Evolutionary conservation across 2,888 invertebrate genomes (phyloP).

Genomic region (Coenonympha arcania): DNA sequence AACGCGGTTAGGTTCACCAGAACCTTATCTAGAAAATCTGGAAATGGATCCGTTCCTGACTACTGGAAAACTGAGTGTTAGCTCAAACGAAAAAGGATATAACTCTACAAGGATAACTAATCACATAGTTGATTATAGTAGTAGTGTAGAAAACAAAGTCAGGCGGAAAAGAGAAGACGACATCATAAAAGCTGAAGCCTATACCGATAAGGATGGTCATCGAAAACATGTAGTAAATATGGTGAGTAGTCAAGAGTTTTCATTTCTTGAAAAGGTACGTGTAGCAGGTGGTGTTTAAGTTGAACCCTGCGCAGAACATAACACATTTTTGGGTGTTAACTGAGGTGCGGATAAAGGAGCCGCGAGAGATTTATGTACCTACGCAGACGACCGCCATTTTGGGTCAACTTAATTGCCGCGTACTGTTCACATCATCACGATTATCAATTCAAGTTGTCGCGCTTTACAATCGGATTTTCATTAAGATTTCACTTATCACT

Average conservation of each 20-base stretch:
- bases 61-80: constrained; percentile 52
- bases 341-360: too few species aligned
- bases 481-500: too few species aligned
- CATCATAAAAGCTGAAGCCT: constrained; percentile 80
- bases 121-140: constrained; percentile 44
- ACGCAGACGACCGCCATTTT: too few species aligned
- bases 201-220: constrained; percentile 79
- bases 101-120: constrained; percentile 42
- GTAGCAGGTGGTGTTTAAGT: too few species aligned
- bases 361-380: too few species aligned
- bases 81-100: constrained; percentile 50
- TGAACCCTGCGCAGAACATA: too few species aligned
- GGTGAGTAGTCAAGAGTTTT: constrained; percentile 74
- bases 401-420: too few species aligned
- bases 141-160: constrained; percentile 54
- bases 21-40: constrained; percentile 68
- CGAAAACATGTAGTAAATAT: constrained; percentile 82
- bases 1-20: constrained; percentile 57
- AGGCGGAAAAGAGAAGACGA: constrained; percentile 79
- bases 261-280: too few species aligned
- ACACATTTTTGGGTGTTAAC: too few species aligned
- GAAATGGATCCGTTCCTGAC: constrained; percentile 59
- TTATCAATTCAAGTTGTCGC: too few species aligned
- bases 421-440: too few species aligned
- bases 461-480: too few species aligned